These are phyloP conservation scores for Ypsolopha sequella DNA, from an alignment of 2,888 invertebrate species.

Conservation along the genomic window DNA sequence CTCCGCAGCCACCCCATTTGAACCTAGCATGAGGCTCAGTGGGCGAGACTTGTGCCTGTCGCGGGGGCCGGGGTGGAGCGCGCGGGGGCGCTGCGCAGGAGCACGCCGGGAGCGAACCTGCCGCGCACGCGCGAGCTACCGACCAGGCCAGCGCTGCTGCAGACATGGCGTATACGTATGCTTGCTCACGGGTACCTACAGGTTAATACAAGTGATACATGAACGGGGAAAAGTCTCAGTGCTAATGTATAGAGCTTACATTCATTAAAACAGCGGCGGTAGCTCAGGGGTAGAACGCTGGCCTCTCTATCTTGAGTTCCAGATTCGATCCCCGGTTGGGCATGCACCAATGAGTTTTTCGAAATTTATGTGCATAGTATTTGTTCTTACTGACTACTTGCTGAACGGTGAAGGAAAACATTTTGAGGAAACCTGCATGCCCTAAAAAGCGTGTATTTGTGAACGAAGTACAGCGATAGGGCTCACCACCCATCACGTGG, in stretches of 20 bases:
- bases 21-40: slow-evolving; percentile 80
- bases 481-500: too few species aligned
- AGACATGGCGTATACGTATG: slow-evolving; percentile 86
- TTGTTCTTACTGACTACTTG: too few species aligned
- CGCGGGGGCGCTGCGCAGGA: slow-evolving; percentile 82
- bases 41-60: slow-evolving; percentile 72
- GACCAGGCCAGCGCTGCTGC: slow-evolving; percentile 84
- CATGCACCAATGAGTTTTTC: too few species aligned
- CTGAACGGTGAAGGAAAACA: too few species aligned
- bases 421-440: too few species aligned
- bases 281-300: too few species aligned
- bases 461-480: too few species aligned
- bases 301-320: too few species aligned
- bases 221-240: neutral
- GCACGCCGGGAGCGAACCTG: slow-evolving; percentile 81
- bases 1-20: slow-evolving; percentile 91
- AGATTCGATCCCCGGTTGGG: too few species aligned
- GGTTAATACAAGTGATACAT: neutral
- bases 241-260: neutral
- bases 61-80: slow-evolving; percentile 69
- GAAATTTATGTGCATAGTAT: too few species aligned
- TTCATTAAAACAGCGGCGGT: neutral
- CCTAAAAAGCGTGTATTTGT: too few species aligned
- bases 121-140: slow-evolving; percentile 82
- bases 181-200: slow-evolving; percentile 87